phyloP scores from a whole-genome alignment of 2,797 vertebrate species.

The Gorsachius magnificus region DNA sequence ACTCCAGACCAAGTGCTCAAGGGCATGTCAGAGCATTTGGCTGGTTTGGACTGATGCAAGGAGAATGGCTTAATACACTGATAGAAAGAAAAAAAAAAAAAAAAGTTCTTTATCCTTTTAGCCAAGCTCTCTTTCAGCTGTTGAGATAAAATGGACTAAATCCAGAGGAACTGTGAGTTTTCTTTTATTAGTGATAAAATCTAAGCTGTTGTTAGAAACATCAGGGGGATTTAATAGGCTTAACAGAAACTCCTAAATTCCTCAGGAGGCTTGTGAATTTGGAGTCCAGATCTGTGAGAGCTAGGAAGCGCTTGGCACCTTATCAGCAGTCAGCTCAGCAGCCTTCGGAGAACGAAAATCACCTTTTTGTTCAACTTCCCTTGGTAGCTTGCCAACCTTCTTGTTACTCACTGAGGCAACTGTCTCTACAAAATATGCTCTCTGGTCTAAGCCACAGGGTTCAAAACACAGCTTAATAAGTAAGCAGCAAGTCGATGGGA shows the following conservation, averaged over 20 bases:
- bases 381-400: slow-evolving; percentile 11
- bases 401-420: neutral
- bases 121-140: neutral
- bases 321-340: slow-evolving; percentile 10
- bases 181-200: slow-evolving; percentile 39
- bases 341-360: slow-evolving; percentile 16
- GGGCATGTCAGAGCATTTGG: neutral
- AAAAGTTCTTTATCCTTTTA: neutral
- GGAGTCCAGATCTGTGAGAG: slow-evolving; percentile 9
- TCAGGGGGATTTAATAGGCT: slow-evolving; percentile 19
- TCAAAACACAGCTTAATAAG: slow-evolving; percentile 8
- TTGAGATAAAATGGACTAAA: slow-evolving; percentile 21
- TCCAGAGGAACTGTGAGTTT: slow-evolving; percentile 10
- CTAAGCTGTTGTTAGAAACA: slow-evolving; percentile 40
- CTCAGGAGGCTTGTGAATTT: slow-evolving; percentile 15
- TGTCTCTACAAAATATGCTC: neutral
- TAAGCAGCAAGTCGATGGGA: neutral
- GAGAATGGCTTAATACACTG: neutral
- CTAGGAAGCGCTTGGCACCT: neutral
- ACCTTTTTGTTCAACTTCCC: slow-evolving; percentile 26
- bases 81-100: neutral
- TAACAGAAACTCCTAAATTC: slow-evolving; percentile 15
- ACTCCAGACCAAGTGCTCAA: neutral
- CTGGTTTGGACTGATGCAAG: neutral
- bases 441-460: neutral